A percentile compares a stretch with the other conserved stretches of the same genome.
These are phyloP conservation scores for Cairina moschata DNA, from an alignment of 2,113 vertebrate genomes.

Conservation along the genomic window DNA sequence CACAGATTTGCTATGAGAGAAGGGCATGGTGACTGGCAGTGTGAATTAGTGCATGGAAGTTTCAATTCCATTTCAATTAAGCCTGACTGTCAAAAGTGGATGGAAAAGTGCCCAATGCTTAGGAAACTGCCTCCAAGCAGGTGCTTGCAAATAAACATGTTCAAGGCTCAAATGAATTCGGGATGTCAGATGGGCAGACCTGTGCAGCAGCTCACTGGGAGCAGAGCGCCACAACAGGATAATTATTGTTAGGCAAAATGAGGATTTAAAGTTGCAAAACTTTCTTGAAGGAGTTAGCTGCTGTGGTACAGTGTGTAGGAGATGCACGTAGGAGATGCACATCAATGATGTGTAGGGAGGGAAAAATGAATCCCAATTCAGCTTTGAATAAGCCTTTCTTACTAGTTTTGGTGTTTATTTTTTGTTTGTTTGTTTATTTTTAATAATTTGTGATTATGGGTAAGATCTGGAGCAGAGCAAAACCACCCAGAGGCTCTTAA, in stretches of 20 bases:
- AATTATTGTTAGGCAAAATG: too few relatives aligned
- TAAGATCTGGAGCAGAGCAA: neutral
- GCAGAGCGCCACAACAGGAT: too few relatives aligned
- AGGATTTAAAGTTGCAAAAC: too few relatives aligned
- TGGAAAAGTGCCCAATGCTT: neutral
- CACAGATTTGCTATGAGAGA: neutral
- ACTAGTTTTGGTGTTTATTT: neutral
- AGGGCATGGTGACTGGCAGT: rapidly evolving
- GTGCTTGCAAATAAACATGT: neutral
- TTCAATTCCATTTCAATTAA: rapidly evolving
- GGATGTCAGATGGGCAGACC: rapidly evolving
- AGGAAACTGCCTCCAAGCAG: neutral
- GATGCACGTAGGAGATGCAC: neutral
- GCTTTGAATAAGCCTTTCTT: neutral
- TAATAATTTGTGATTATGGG: neutral
- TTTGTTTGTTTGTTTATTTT: neutral
- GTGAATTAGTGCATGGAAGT: neutral
- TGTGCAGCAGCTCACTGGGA: too few relatives aligned
- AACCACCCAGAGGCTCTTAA: slow-evolving; percentile 25
- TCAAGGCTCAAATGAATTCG: neutral
- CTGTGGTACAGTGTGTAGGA: neutral
- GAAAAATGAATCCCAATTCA: rapidly evolving
- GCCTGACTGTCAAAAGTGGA: too few relatives aligned
- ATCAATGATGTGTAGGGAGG: rapidly evolving
- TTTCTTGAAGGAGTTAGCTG: too few relatives aligned